Conservation (phyloP, 1,140 invertebrate species). For the Megalopta genalis region DNA sequence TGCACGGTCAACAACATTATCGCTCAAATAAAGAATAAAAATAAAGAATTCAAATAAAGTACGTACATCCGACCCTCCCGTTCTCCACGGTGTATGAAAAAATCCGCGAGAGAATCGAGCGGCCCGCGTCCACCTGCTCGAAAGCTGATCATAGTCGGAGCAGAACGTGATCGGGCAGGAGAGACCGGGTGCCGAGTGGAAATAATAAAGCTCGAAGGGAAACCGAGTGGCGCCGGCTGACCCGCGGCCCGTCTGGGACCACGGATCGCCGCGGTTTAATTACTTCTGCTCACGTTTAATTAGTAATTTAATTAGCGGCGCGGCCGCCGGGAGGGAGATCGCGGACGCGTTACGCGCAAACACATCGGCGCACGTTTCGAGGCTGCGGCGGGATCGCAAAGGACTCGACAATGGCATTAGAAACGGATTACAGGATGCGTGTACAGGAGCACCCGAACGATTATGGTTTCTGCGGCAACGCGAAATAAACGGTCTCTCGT, state of each 20-base stretch:
- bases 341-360: neutral
- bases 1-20: no score
- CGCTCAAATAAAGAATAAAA: no score
- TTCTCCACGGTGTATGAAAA: no score
- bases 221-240: neutral
- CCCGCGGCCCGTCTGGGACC: neutral
- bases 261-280: constrained; percentile 9
- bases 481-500: no score
- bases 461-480: no score
- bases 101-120: no score
- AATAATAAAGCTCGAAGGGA: neutral
- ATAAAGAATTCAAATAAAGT: no score
- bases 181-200: neutral
- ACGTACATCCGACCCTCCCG: no score
- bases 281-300: constrained; percentile 5
- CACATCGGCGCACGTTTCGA: neutral
- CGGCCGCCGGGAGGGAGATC: neutral
- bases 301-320: constrained; percentile 22
- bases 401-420: constrained; percentile 31
- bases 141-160: neutral
- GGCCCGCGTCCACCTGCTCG: no score
- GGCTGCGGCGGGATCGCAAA: neutral
- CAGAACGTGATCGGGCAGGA: neutral
- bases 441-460: no score
- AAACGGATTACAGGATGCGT: constrained; percentile 19